Evolutionary conservation across 2,113 vertebrate genomes (phyloP), one percentile per base, ranked within the genome.

Genomic region (Ascaphus truei): DNA sequence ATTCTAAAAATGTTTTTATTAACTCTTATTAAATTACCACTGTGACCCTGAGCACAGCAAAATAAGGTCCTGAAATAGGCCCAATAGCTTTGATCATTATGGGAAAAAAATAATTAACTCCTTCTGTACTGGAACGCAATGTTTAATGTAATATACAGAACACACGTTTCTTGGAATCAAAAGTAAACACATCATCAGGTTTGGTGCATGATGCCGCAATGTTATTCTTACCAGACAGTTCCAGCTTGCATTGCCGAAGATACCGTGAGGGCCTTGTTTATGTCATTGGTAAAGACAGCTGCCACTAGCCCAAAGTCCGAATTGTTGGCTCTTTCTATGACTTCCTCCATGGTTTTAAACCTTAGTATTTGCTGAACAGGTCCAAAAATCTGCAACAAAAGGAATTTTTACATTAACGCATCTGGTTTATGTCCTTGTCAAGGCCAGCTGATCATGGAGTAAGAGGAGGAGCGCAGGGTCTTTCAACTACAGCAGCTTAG

Each of bases 321-420:
- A 81, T 93, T 94, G 85, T 99, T 99, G 80, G 97, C 97, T 88
- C 96, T 85, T 76, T 98, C 94, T 16, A 99, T 98, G 60, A 95
- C 97, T 89, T 99, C 97, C 58, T 98, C 96, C 68, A 96, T 87
- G 5, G 95, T 96, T 87, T 98, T 98, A 84, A 99, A 99, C 82
- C 95, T 93, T 89, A 99, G 83, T 73, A 99, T 98, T 86, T 93
- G 95, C 86, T 99, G 97, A 71, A 99, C 97, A 0, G 97, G 97
- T 31, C 97, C 97, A 85, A 99, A 99, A 84, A 99, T 99, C 97
- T 99, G 81, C 51, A 79, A 78, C 2, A 71, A 61, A 75, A 6
- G 41, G 5, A 10, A 33, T 33, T 33, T 33, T 33, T 10, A 5
- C 31, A 10, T 33, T 33, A 33, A n/a, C n/a, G n/a, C n/a, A n/a